Evolutionary conservation across 2,888 invertebrate species (phyloP).

Genomic region (Drosophila phalerata): DNA sequence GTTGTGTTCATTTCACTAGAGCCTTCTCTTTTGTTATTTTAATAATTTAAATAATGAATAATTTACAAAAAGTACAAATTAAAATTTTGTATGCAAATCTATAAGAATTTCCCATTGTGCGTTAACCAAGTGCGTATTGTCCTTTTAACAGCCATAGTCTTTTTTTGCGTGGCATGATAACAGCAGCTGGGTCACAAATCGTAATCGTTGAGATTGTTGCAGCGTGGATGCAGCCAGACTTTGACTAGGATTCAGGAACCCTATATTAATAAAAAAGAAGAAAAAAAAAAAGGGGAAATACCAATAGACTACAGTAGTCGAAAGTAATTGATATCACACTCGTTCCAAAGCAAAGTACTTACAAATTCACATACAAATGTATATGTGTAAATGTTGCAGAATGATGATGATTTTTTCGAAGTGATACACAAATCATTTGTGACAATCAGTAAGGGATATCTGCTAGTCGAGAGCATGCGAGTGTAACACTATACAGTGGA

Average conservation of each 20-base stretch:
- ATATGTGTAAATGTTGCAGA: background rate
- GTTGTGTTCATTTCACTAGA: background rate
- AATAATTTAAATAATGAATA: background rate
- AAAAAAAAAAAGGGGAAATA: constrained; percentile 3
- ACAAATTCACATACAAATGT: constrained; percentile 10
- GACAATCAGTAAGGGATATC: background rate
- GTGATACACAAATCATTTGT: background rate
- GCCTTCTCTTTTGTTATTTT: background rate
- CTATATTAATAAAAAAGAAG: constrained; percentile 24
- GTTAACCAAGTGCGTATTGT: constrained; percentile 49
- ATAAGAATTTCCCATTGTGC: constrained; percentile 24
- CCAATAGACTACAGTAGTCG: constrained; percentile 32
- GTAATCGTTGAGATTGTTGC: constrained; percentile 50
- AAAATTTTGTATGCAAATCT: background rate
- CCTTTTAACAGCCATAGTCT: constrained; percentile 49
- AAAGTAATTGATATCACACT: constrained; percentile 46
- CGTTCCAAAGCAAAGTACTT: constrained; percentile 3
- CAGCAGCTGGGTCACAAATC: constrained; percentile 65
- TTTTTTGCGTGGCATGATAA: constrained; percentile 43
- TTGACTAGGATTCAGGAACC: constrained; percentile 31
- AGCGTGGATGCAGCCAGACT: constrained; percentile 42
- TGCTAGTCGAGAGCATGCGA: background rate
- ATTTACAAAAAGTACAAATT: background rate
- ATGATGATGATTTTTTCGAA: background rate
- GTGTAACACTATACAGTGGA: too few species aligned